These are phyloP conservation scores for Tillus elongatus DNA, from an alignment of 2,888 invertebrate species.

Conservation along the genomic window DNA sequence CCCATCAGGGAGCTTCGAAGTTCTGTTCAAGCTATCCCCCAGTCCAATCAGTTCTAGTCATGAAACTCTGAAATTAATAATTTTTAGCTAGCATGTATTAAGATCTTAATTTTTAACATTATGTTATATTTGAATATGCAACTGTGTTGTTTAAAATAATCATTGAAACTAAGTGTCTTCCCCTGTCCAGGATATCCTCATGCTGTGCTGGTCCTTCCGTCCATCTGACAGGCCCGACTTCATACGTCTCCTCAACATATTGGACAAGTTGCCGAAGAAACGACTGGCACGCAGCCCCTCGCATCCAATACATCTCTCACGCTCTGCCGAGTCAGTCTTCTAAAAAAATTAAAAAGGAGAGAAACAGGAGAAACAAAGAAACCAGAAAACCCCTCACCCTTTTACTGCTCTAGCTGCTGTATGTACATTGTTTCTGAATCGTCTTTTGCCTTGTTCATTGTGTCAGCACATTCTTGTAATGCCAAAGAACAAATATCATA, in stretches of 20 bases:
- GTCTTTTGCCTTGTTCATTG: conserved; percentile 16
- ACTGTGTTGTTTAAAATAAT: no score
- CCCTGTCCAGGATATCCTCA: conserved; percentile 74
- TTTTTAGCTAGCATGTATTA: no score
- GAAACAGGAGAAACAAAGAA: neutral
- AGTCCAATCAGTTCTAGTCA: no score
- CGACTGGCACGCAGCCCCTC: conserved; percentile 93
- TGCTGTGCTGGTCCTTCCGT: conserved; percentile 92
- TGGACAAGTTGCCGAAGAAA: conserved; percentile 92
- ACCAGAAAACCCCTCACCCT: conserved; percentile 13
- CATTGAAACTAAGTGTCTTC: no score
- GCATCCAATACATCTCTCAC: conserved; percentile 92
- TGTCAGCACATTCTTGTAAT: no score
- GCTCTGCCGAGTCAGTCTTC: conserved; percentile 94
- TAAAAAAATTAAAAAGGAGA: conserved; percentile 43
- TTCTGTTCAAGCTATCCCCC: no score
- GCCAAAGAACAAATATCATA: no score
- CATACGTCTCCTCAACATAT: conserved; percentile 67
- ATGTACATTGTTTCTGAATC: conserved; percentile 8
- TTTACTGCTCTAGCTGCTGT: no score
- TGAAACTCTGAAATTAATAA: no score
- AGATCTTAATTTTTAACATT: no score
- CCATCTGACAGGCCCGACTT: conserved; percentile 85
- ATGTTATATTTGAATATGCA: no score
- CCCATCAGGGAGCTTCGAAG: no score